These are phyloP conservation scores for Vespertilio murinus DNA, from an alignment of 2,797 vertebrate species.

Conservation along the genomic window DNA sequence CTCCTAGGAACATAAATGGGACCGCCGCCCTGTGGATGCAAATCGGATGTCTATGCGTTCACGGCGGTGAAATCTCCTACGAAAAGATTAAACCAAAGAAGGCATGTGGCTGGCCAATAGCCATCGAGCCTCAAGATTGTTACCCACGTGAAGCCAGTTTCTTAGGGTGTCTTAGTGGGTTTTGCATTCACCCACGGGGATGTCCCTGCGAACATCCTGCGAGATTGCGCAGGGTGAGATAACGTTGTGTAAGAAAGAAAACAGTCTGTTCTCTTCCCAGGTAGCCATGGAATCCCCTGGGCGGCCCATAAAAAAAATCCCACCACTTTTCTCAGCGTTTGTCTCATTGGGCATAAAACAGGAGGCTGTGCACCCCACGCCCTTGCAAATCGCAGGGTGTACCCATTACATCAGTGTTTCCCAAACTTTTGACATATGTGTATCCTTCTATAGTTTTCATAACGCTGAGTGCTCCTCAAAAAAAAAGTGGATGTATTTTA, in stretches of 20 bases:
- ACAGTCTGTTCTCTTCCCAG: neutral
- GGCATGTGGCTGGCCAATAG: neutral
- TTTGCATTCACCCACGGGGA: neutral
- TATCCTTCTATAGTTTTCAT: too few species aligned
- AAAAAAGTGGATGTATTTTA: too few species aligned
- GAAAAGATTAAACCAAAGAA: slow-evolving; percentile 26
- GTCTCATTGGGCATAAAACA: neutral
- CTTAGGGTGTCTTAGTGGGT: neutral
- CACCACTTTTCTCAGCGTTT: neutral
- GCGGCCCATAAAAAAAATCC: neutral
- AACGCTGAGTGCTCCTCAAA: too few species aligned
- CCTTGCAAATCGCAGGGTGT: neutral
- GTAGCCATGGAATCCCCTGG: neutral
- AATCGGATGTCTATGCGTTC: slow-evolving; percentile 55
- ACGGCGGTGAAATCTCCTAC: neutral
- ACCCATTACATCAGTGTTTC: too few species aligned
- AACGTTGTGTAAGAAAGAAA: neutral
- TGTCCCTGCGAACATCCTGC: neutral
- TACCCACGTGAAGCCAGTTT: neutral
- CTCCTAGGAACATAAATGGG: slow-evolving; percentile 54
- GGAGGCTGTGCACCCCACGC: neutral
- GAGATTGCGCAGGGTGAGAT: neutral
- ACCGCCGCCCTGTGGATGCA: neutral
- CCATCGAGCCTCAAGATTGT: neutral
- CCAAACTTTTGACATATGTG: too few species aligned